phyloP scores from a whole-genome alignment of 2,113 vertebrate species.

The Pachycephala philippinensis region DNA sequence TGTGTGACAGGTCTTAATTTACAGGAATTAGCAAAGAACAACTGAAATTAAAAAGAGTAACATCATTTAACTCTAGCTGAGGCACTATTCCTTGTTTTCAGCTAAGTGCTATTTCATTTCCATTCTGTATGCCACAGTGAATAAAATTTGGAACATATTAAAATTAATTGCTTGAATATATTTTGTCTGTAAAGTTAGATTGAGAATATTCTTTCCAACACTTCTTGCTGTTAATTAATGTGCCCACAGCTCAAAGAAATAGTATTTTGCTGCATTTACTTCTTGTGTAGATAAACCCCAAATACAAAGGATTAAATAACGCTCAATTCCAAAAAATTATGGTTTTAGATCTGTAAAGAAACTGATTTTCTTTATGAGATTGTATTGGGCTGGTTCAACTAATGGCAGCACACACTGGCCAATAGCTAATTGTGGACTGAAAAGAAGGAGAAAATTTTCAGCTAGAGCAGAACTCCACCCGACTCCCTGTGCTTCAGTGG shows the following conservation, averaged over 20 bases:
- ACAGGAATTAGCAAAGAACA: neutral
- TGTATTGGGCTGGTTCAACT: neutral
- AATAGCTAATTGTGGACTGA: neutral
- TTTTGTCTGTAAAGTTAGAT: constrained; percentile 11
- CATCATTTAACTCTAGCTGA: neutral
- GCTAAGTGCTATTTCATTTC: neutral
- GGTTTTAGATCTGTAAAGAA: neutral
- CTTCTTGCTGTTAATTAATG: neutral
- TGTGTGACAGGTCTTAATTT: neutral
- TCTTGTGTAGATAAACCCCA: neutral
- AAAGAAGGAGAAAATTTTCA: neutral
- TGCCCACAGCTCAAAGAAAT: neutral
- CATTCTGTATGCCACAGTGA: neutral
- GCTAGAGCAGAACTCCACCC: neutral
- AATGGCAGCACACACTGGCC: neutral
- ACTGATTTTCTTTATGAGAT: neutral
- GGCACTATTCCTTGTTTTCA: neutral
- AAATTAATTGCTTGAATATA: constrained; percentile 37
- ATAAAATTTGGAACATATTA: constrained; percentile 13
- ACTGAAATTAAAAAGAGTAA: neutral
- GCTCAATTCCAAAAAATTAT: neutral
- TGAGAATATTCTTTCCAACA: neutral
- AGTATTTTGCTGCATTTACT: neutral
- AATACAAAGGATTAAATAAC: neutral
- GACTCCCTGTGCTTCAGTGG: neutral